Base-by-base conservation (phyloP, 2,888 invertebrate genomes). In the Ischnus inquisitorius region DNA sequence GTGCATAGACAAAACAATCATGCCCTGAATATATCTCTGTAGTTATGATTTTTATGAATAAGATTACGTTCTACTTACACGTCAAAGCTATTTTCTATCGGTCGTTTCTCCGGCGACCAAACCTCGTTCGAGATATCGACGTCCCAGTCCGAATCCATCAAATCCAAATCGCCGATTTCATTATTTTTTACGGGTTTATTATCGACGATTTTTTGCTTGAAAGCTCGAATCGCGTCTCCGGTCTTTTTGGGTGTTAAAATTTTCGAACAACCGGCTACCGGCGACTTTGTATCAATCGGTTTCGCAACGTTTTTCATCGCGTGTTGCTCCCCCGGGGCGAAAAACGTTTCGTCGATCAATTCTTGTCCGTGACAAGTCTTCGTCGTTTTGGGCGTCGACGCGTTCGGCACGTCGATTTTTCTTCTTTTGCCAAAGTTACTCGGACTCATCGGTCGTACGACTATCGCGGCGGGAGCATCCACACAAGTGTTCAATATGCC, bases 271-370 rank as follows among this genome's bases (percentile, higher is more conserved):
- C 67, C 57, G 10, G 68, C 19, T 5, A 43, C 22, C 3, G 54
- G 22, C 19, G 19, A 14, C 14, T n/a, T 3, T 5, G 6, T 43
- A 41, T 10, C 16, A 0, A 8, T 4, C 3, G 57, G 12, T 16
- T 48, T 78, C 16, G 51, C 51, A 0, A 60, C 19, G 8, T 19
- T 74, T 6, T 62, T 54, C 8, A 16, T 10, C 39, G 16, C 39
- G 3, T 48, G 48, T 22, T 74, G 68, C 39, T 86, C 86, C 0
- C 82, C 88, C 22, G 87, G 87, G 12, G 89, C 88, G 75, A 89
- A 90, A 68, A 87, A 90, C 14, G 90, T 90, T 48, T 90, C 90
- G 83, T 90, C 89, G 8, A 86, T 69, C 8, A 75, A 65, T 19
- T 84, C 54, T 5, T 25, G 14, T 1, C 43, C 46, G 14, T 22